These are phyloP conservation scores for Molanna angustata DNA, from an alignment of 2,888 invertebrate genomes.

Conservation along the genomic window DNA sequence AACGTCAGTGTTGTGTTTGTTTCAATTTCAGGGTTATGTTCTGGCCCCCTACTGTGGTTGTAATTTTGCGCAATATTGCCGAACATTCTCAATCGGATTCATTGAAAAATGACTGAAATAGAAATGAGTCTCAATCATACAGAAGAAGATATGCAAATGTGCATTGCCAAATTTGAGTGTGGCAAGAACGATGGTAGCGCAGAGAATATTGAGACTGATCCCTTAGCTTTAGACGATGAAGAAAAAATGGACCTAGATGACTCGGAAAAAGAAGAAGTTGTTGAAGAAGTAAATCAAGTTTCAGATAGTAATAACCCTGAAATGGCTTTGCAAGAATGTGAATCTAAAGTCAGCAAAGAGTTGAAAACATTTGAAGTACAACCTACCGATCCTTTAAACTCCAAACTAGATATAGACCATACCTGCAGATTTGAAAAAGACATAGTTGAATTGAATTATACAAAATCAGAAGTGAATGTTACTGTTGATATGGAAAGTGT, in stretches of 20 bases:
- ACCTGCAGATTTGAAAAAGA: too few species aligned
- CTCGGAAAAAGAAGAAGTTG: background rate
- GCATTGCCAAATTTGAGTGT: conserved; percentile 6
- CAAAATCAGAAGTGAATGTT: too few species aligned
- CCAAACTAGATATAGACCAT: too few species aligned
- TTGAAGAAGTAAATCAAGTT: background rate
- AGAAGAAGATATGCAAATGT: conserved; percentile 9
- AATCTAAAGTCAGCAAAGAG: too few species aligned
- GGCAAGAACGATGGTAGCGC: conserved; percentile 10
- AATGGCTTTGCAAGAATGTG: too few species aligned
- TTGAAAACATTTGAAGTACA: too few species aligned
- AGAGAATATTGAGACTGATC: conserved; percentile 14
- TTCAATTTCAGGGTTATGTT: conserved; percentile 9
- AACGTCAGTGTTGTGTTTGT: background rate
- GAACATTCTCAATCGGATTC: conserved; percentile 1
- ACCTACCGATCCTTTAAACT: too few species aligned
- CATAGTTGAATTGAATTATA: too few species aligned
- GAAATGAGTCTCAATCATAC: conserved; percentile 15
- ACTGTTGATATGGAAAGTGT: too few species aligned
- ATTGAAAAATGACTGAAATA: conserved; percentile 20
- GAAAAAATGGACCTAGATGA: conserved; percentile 13
- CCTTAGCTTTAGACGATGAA: conserved; percentile 19
- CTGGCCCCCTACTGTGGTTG: conserved; percentile 14
- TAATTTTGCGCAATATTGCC: background rate
- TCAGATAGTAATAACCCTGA: too few species aligned